Evolutionary conservation across 2,797 vertebrate species (phyloP).

Genomic region (Esox lucius): DNA sequence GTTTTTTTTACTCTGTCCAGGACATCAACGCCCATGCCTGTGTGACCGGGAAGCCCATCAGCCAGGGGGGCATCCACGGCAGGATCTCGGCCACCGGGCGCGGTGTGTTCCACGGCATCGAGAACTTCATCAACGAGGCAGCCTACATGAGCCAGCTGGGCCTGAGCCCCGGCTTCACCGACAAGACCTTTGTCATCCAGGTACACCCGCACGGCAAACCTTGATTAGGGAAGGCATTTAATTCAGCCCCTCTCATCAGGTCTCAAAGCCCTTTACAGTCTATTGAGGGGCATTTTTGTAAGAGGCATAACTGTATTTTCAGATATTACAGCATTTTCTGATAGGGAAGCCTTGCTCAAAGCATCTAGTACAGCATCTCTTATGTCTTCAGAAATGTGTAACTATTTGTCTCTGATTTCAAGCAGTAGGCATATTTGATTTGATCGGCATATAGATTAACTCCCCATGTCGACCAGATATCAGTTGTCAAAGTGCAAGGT

Average conservation of each 20-base stretch:
- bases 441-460: too few relatives aligned
- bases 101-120: constrained; percentile 95
- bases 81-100: constrained; percentile 93
- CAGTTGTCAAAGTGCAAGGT: too few relatives aligned
- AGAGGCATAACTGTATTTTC: background rate
- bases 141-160: constrained; percentile 93
- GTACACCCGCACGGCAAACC: constrained; percentile 59
- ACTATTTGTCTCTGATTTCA: too few relatives aligned
- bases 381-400: too few relatives aligned
- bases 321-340: too few relatives aligned
- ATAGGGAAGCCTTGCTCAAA: too few relatives aligned
- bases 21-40: constrained; percentile 95
- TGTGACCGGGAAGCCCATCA: constrained; percentile 96
- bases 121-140: constrained; percentile 96
- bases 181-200: constrained; percentile 96
- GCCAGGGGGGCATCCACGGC: constrained; percentile 94
- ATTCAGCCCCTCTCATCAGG: background rate
- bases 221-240: background rate
- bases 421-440: too few relatives aligned
- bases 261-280: background rate
- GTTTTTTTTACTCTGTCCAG: constrained; percentile 58
- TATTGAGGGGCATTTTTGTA: background rate
- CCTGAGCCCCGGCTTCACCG: constrained; percentile 89
- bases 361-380: too few relatives aligned
- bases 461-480: too few relatives aligned